A percentile compares a stretch with the other conserved stretches of the same genome.
Conservation (phyloP, 92 coral and sea anemone species). For the Paramuricea clavata region DNA sequence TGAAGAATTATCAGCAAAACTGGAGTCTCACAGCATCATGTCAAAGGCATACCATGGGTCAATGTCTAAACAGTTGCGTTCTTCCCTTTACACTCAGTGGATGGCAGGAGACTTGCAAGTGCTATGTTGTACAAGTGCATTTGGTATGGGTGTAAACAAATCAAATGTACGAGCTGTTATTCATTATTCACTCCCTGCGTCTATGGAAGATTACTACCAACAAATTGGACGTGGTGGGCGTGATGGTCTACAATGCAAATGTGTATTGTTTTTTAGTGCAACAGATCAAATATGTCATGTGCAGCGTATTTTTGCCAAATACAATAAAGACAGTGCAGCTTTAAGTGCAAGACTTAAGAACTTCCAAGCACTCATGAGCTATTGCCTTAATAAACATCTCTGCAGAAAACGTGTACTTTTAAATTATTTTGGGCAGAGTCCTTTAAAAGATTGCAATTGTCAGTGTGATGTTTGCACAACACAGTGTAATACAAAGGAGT, state of each 20-base stretch:
- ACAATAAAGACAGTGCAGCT: background rate
- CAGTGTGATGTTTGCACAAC: slow-evolving; percentile 46
- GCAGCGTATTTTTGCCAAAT: slow-evolving; percentile 5
- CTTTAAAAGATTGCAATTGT: background rate
- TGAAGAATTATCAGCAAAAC: slow-evolving; percentile 58
- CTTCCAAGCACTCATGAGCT: slow-evolving; percentile 14
- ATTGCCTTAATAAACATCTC: slow-evolving; percentile 10
- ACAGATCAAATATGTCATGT: slow-evolving; percentile 39
- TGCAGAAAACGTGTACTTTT: slow-evolving; percentile 35
- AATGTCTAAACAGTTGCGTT: slow-evolving; percentile 37
- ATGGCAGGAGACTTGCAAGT: slow-evolving; percentile 45
- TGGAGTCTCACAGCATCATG: slow-evolving; percentile 43
- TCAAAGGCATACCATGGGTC: slow-evolving; percentile 52
- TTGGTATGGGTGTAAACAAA: slow-evolving; percentile 62
- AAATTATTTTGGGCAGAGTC: slow-evolving; percentile 36
- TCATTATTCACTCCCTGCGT: slow-evolving; percentile 44
- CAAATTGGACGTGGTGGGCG: slow-evolving; percentile 54
- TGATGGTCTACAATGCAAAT: slow-evolving; percentile 28
- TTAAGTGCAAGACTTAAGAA: slow-evolving; percentile 15
- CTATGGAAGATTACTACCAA: slow-evolving; percentile 46
- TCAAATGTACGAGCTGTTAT: slow-evolving; percentile 56
- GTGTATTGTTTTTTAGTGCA: slow-evolving; percentile 32
- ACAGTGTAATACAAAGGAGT: background rate
- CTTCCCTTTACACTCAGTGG: slow-evolving; percentile 30
- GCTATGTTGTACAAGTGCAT: slow-evolving; percentile 58